Base-by-base conservation (phyloP, 2,797 vertebrate species). In the Myotis daubentonii region DNA sequence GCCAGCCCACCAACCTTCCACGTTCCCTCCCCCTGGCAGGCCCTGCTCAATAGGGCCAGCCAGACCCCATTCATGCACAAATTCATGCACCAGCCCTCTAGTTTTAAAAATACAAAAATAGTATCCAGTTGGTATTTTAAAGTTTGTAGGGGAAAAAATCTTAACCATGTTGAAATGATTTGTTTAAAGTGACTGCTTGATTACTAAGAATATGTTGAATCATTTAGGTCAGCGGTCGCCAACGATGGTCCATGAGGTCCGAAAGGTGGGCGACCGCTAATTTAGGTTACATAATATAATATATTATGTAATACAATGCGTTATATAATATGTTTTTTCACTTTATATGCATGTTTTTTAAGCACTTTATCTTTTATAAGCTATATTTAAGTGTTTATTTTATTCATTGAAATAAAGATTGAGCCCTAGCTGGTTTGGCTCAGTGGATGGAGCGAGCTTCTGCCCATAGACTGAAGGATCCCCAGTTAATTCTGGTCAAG, bases 321-420 rank as follows among this genome's bases (percentile, higher is more conserved):
- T 44, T 44, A 10, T 44, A 44, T 44, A 2, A 44, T 44, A 44
- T 10, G 30, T 33, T 68, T 81, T 91, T 86, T 44, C 8, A 62
- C 44, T 89, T 76, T 36, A 49, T 47, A 9, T 93, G 30, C 13
- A 22, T 78, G 12, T 78, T 82, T 81, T 15, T 91, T 41, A 93
- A 76, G 19, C 9, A 25, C 72, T 71, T 20, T 93, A 1, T 85
- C 44, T 87, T 13, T 71, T 91, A n/a, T 60, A 82, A 82, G 28
- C 72, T 83, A 0, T 71, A 65, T 81, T 92, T 91, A 88, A 47
- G 53, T 75, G 85, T 93, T 82, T 2, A n/a, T 87, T 19, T 41
- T 86, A 70, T 17, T 93, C 41, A 65, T 33, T 91, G 49, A 86
- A 93, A 65, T 92, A 57, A 79, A 91, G 49, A 47, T 82, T 38